These are phyloP conservation scores for Dendrophyllia cribrosa DNA, from an alignment of 64 coral and sea anemone species.

Conservation along the genomic window DNA sequence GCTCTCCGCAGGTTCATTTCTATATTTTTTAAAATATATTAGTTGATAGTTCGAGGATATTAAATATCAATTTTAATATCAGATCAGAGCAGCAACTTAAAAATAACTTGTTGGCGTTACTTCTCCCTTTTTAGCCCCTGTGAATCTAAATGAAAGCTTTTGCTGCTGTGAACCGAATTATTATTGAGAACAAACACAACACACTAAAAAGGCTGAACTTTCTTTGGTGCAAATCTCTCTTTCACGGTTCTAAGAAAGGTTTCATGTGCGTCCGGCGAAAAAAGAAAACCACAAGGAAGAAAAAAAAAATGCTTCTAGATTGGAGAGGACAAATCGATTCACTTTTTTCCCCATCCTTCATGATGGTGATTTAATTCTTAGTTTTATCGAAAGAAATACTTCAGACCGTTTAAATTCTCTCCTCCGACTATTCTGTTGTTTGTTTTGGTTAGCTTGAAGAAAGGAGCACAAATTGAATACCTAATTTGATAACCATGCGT, in stretches of 20 bases:
- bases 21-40: neutral
- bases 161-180: conserved; percentile 26
- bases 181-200: conserved; percentile 32
- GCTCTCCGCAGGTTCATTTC: neutral
- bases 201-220: conserved; percentile 24
- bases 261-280: neutral
- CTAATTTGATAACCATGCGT: neutral
- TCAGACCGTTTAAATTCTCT: no score
- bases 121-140: conserved; percentile 4
- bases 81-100: neutral
- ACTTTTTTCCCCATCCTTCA: neutral
- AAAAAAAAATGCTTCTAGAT: neutral
- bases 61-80: neutral
- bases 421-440: no score
- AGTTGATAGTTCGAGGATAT: neutral
- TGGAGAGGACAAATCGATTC: neutral
- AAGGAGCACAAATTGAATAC: neutral
- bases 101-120: conserved; percentile 29
- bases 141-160: conserved; percentile 20
- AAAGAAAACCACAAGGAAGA: no score
- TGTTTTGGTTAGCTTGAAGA: neutral
- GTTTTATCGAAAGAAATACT: no score
- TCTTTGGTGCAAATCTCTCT: neutral
- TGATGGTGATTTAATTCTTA: neutral
- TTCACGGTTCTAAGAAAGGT: neutral